Conservation (phyloP, 1,140 invertebrate species). For the Tenebrio molitor region DNA sequence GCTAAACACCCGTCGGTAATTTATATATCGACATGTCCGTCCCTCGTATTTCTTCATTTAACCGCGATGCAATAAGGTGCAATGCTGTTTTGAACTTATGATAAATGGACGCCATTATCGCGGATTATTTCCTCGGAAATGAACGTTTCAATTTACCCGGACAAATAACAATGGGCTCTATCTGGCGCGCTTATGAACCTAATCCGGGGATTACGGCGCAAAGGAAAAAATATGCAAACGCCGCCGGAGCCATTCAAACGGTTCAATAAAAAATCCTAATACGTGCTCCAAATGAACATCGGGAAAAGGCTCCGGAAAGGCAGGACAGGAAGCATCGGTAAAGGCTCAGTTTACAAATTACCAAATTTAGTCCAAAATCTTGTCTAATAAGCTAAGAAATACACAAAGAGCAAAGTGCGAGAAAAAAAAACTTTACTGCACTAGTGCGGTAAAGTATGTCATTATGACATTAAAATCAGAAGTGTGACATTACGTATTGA, state of each 20-base stretch:
- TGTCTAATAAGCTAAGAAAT: too few relatives aligned
- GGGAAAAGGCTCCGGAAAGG: too few relatives aligned
- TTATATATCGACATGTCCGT: conserved; percentile 10
- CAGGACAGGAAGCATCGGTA: too few relatives aligned
- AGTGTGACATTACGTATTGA: too few relatives aligned
- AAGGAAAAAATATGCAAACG: not conserved
- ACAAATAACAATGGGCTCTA: not conserved
- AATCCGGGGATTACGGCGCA: not conserved
- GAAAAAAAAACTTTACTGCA: too few relatives aligned
- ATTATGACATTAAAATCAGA: too few relatives aligned
- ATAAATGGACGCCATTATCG: conserved; percentile 41
- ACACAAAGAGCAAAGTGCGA: too few relatives aligned
- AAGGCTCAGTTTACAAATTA: too few relatives aligned
- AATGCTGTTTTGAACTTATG: conserved; percentile 33
- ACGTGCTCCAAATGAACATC: too few relatives aligned
- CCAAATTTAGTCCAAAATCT: too few relatives aligned
- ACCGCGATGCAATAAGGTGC: conserved; percentile 33
- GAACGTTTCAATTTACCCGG: conserved; percentile 38
- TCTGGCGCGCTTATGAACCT: conserved; percentile 14
- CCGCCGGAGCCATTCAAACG: not conserved
- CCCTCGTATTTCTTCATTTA: conserved; percentile 28
- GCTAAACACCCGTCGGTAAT: conserved; percentile 6
- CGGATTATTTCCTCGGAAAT: conserved; percentile 39
- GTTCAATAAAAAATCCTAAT: too few relatives aligned
- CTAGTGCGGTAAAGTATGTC: too few relatives aligned